Conservation (phyloP, 2,888 invertebrate species). For the Xestobium rufovillosum region DNA sequence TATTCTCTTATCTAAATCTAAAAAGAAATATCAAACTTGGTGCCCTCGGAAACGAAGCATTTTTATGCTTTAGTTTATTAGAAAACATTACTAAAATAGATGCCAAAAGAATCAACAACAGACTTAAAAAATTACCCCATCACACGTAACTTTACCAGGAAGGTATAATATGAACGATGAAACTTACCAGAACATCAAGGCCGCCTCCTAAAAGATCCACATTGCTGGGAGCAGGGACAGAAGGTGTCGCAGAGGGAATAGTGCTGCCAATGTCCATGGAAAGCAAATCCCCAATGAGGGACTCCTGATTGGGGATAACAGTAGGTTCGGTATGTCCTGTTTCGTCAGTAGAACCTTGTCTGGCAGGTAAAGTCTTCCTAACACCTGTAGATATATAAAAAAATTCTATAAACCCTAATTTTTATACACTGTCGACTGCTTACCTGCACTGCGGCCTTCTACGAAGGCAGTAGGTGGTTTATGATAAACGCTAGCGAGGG, state of each 20-base stretch:
- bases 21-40: too few species aligned
- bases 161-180: constrained; percentile 19
- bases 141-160: too few species aligned
- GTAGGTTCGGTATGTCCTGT: constrained; percentile 44
- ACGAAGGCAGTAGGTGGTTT: constrained; percentile 99
- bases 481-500: constrained; percentile 94
- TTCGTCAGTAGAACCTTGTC: constrained; percentile 44
- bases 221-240: constrained; percentile 52
- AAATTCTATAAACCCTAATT: too few species aligned
- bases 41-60: too few species aligned
- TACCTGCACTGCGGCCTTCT: constrained; percentile 63
- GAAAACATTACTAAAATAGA: too few species aligned
- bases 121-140: too few species aligned
- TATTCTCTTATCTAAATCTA: too few species aligned
- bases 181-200: constrained; percentile 72
- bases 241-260: constrained; percentile 50
- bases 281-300: constrained; percentile 91
- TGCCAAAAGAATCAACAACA: too few species aligned
- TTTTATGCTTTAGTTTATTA: too few species aligned
- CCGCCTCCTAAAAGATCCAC: constrained; percentile 85
- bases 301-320: constrained; percentile 79
- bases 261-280: constrained; percentile 87
- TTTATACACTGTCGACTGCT: constrained; percentile 1
- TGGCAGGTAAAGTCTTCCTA: constrained; percentile 70
- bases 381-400: constrained; percentile 48